Evolutionary conservation across 2,888 invertebrate genomes (phyloP).

Genomic region (Sinopyrophorus schimmeli): DNA sequence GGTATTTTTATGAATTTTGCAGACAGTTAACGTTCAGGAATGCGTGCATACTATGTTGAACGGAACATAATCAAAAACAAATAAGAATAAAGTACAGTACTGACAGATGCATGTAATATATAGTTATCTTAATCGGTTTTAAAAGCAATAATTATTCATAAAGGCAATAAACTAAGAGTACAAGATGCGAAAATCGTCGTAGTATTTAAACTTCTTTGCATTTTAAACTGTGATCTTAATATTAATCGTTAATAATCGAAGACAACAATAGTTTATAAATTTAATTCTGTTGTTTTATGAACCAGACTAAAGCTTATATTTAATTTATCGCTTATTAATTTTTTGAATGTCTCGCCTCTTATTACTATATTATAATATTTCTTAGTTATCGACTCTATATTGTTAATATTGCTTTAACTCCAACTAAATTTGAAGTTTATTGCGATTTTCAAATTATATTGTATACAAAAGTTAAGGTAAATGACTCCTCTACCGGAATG

Average conservation of each 20-base stretch:
- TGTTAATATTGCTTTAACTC: no score
- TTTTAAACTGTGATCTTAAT: constrained; percentile 15
- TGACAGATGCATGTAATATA: constrained; percentile 8
- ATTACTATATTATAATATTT: no score
- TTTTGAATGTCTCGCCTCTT: no score
- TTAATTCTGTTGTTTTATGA: no score
- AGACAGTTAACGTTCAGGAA: not conserved
- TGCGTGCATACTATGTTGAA: not conserved
- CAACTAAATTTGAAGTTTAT: no score
- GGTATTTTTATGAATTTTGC: no score
- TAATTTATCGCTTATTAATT: no score
- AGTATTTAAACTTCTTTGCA: constrained; percentile 14
- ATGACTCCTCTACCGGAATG: no score
- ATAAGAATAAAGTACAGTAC: constrained; percentile 8
- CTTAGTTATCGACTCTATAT: no score
- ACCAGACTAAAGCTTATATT: no score
- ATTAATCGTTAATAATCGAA: constrained; percentile 16
- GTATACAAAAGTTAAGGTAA: no score
- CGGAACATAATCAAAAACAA: constrained; percentile 1
- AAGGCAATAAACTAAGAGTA: constrained; percentile 11
- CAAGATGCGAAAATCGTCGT: constrained; percentile 14
- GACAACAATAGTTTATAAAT: constrained; percentile 10
- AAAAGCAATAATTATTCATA: constrained; percentile 16
- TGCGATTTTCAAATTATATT: no score
- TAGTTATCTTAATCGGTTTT: constrained; percentile 14